Conservation (phyloP, 2,888 invertebrate species). For the Drosophila ezoana region DNA sequence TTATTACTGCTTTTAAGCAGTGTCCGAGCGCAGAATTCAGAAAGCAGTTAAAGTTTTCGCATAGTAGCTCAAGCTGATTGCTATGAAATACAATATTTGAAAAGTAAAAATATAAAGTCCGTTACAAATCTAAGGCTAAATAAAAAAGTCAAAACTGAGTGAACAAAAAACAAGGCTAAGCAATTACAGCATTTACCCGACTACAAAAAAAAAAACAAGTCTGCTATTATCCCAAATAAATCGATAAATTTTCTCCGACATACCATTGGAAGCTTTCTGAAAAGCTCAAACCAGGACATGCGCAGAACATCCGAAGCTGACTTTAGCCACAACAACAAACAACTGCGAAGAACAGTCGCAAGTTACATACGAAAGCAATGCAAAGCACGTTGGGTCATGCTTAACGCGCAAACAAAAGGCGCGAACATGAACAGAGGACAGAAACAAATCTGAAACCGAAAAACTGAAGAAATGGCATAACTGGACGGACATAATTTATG, state of each 20-base stretch:
- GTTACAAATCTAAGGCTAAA: background rate
- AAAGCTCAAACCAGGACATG: constrained; percentile 60
- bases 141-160: background rate
- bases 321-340: constrained; percentile 50
- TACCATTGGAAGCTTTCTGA: background rate
- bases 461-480: constrained; percentile 38
- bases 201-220: background rate
- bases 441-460: constrained; percentile 25
- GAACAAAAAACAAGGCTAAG: too few relatives aligned
- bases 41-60: background rate
- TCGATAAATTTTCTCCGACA: constrained; percentile 6
- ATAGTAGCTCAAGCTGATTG: constrained; percentile 14
- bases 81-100: constrained; percentile 1
- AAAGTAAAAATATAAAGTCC: background rate
- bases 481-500: constrained; percentile 49
- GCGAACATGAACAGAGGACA: constrained; percentile 33
- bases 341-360: constrained; percentile 10
- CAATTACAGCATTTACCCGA: too few relatives aligned
- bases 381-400: constrained; percentile 60
- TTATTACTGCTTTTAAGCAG: constrained; percentile 4
- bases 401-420: constrained; percentile 57
- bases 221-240: background rate
- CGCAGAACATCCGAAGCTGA: constrained; percentile 54
- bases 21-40: too few relatives aligned
- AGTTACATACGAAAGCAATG: constrained; percentile 39